Conservation (phyloP, 2,888 invertebrate genomes). For the Clistopyga incitator region DNA sequence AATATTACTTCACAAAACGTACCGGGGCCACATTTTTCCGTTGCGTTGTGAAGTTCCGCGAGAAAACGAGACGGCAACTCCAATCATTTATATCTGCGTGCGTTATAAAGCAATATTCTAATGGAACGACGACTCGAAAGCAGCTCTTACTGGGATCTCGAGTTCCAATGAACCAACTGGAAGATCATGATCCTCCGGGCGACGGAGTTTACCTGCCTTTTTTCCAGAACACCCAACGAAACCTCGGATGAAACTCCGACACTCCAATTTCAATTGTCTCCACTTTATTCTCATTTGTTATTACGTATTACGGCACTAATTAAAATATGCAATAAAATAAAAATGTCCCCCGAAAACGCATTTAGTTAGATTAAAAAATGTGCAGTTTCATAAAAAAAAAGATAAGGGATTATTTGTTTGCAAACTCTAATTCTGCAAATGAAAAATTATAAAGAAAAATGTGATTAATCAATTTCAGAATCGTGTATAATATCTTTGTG, state of each 20-base stretch:
- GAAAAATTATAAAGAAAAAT: no score
- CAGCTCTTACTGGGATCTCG: not conserved
- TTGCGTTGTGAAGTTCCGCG: constrained; percentile 22
- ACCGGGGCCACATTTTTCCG: constrained; percentile 38
- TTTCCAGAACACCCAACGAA: not conserved
- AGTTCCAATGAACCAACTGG: not conserved
- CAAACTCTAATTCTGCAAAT: no score
- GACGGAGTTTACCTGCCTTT: not conserved
- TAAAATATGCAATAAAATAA: no score
- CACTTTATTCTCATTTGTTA: no score
- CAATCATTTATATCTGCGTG: constrained; percentile 51
- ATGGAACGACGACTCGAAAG: constrained; percentile 57
- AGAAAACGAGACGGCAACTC: not conserved
- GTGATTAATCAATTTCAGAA: no score
- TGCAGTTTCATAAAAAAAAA: no score
- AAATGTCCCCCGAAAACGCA: no score
- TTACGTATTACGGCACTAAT: no score
- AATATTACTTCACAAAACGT: constrained; percentile 61
- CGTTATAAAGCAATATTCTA: constrained; percentile 67
- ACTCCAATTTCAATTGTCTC: not conserved
- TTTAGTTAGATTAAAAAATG: no score
- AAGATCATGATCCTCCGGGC: not conserved
- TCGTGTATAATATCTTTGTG: no score
- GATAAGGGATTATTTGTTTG: no score
- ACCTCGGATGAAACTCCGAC: not conserved